A percentile compares a stretch with the other conserved stretches of the same genome.
These are phyloP conservation scores for Virgularia gustaviana DNA, from an alignment of 92 coral and sea anemone species.

Conservation along the genomic window DNA sequence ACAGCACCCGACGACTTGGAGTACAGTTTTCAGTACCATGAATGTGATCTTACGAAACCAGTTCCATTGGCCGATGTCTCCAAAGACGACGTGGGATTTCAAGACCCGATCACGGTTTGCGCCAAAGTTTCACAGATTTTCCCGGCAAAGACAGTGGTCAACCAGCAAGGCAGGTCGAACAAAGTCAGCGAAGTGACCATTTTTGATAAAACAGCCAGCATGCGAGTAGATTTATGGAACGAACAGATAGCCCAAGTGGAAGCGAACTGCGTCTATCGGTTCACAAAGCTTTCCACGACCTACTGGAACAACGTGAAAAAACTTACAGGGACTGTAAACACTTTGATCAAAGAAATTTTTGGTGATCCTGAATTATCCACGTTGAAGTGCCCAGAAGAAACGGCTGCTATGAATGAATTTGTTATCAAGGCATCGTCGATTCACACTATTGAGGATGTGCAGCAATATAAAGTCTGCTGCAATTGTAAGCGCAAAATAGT, in stretches of 20 bases:
- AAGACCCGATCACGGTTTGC: conserved; percentile 25
- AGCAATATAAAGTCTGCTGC: conserved; percentile 22
- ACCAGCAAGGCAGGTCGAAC: conserved; percentile 29
- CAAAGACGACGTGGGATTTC: not conserved
- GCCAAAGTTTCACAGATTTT: conserved; percentile 48
- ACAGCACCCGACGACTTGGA: conserved; percentile 35
- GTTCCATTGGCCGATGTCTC: not conserved
- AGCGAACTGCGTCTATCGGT: conserved; percentile 44
- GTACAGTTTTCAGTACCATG: conserved; percentile 38
- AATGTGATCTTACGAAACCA: not conserved
- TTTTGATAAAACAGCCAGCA: conserved; percentile 43
- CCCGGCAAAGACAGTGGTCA: conserved; percentile 39
- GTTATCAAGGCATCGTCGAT: not conserved
- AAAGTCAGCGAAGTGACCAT: conserved; percentile 49
- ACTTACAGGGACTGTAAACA: conserved; percentile 25
- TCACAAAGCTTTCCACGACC: conserved; percentile 36
- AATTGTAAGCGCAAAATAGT: conserved; percentile 23
- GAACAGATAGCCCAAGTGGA: conserved; percentile 50
- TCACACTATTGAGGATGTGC: conserved; percentile 19
- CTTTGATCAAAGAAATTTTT: conserved; percentile 10
- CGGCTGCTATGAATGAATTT: not conserved
- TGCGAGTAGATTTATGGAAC: conserved; percentile 55
- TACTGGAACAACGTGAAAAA: conserved; percentile 49
- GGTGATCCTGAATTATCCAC: conserved; percentile 9
- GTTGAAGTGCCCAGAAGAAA: conserved; percentile 7